Conservation (phyloP, 2,797 vertebrate genomes). For the Labeo calbasu region DNA sequence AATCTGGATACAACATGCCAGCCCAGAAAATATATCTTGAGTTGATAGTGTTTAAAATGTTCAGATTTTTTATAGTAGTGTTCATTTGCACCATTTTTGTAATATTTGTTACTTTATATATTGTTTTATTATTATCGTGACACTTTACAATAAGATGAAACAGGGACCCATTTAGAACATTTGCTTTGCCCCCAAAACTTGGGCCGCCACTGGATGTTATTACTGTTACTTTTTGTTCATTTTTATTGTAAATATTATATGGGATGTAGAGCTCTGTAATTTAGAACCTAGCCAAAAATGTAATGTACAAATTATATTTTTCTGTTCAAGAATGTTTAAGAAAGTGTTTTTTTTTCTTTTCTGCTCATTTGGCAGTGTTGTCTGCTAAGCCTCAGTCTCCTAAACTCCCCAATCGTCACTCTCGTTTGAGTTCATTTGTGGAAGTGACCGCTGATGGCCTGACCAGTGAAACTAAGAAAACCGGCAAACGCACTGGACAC, state of each 20-base stretch:
- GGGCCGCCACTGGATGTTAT: not conserved
- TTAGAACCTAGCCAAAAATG: not conserved
- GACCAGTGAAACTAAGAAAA: slow-evolving; percentile 91
- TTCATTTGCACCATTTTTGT: not conserved
- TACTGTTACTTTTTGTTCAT: not conserved
- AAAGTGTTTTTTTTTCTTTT: not conserved
- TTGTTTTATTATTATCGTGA: not conserved
- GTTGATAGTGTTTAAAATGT: not conserved
- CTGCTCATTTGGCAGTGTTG: slow-evolving; percentile 76
- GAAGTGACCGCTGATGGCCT: slow-evolving; percentile 91
- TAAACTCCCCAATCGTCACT: slow-evolving; percentile 83
- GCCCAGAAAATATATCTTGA: not conserved
- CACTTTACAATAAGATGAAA: not conserved
- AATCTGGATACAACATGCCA: not conserved
- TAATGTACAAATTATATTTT: not conserved
- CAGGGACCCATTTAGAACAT: not conserved
- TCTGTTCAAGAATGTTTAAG: not conserved
- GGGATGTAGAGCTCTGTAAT: not conserved
- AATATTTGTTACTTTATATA: not conserved
- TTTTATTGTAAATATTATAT: not conserved
- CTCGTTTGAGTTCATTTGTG: slow-evolving; percentile 90
- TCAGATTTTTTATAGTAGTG: not conserved
- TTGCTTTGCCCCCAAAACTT: not conserved
- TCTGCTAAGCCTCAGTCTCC: slow-evolving; percentile 92
- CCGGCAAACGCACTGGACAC: slow-evolving; percentile 89